Conservation (phyloP, 2,113 vertebrate species). For the Cephalopterus ornatus region DNA sequence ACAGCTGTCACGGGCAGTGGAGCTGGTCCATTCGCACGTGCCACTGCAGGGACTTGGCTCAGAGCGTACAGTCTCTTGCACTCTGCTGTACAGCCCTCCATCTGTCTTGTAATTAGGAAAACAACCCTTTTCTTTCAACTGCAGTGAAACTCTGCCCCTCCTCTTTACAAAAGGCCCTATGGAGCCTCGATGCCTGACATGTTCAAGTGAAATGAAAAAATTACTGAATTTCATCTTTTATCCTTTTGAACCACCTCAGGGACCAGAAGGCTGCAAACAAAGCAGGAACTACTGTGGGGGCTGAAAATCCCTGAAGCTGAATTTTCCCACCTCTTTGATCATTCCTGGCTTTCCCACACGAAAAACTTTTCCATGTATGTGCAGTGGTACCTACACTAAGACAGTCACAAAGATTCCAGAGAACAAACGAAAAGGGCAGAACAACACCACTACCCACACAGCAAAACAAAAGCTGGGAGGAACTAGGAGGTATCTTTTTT, state of each 20-base stretch:
- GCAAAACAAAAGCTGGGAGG: not conserved
- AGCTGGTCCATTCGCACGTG: accelerated
- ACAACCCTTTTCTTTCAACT: not conserved
- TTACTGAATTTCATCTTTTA: not conserved
- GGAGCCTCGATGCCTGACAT: not conserved
- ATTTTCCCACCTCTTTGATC: not conserved
- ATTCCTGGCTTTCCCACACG: not conserved
- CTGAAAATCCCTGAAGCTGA: not conserved
- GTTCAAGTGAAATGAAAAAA: not conserved
- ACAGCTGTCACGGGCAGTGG: not conserved
- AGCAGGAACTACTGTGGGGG: not conserved
- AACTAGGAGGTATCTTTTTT: not conserved
- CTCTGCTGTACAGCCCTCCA: not conserved
- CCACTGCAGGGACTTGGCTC: not conserved
- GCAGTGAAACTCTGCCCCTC: not conserved
- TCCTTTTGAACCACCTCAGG: not conserved
- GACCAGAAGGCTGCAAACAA: not conserved
- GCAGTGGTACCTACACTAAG: not conserved
- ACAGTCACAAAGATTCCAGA: not conserved
- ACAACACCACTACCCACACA: not conserved
- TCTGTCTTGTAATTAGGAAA: not conserved
- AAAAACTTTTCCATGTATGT: not conserved
- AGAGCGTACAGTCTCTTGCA: accelerated
- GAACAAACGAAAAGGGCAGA: not conserved
- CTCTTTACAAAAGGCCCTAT: not conserved